A percentile compares a stretch with the other conserved stretches of the same genome.
These are phyloP conservation scores for Strigamia maritima DNA, from an alignment of 2,888 invertebrate species.

Conservation along the genomic window DNA sequence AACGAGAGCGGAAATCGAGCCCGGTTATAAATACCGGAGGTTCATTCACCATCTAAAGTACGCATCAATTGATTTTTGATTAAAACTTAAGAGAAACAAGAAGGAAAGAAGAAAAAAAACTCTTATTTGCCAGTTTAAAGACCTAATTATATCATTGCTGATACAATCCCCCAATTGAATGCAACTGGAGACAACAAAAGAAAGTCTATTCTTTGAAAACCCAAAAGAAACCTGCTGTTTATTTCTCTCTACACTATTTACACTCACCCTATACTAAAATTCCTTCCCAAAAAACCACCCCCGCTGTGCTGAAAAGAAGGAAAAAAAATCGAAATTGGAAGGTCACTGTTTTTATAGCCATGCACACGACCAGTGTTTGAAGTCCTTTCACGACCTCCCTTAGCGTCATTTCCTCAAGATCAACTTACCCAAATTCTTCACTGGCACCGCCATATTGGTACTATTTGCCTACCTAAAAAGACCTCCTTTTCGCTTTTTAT, in stretches of 20 bases:
- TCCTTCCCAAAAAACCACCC: not conserved
- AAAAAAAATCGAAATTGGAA: conserved; percentile 7
- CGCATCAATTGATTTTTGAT: not conserved
- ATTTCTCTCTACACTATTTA: not conserved
- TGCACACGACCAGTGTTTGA: not conserved
- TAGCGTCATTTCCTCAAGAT: not conserved
- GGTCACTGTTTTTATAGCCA: conserved; percentile 5
- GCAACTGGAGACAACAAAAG: not conserved
- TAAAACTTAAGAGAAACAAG: not conserved
- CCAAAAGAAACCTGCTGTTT: not conserved
- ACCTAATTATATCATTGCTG: not conserved
- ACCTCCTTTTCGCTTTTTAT: not conserved
- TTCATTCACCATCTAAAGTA: conserved; percentile 2
- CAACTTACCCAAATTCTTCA: conserved; percentile 32
- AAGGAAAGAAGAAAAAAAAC: not conserved
- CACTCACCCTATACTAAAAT: not conserved
- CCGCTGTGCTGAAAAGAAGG: not conserved
- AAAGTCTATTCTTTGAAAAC: not conserved
- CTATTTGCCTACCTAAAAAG: not conserved
- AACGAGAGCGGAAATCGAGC: not conserved
- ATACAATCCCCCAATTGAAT: conserved; percentile 15
- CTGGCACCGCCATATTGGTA: conserved; percentile 11
- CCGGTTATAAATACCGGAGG: not conserved
- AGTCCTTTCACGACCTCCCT: not conserved
- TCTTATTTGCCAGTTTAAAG: not conserved